Base-by-base conservation (phyloP, 2,888 invertebrate species). In the Polydrusus cervinus region DNA sequence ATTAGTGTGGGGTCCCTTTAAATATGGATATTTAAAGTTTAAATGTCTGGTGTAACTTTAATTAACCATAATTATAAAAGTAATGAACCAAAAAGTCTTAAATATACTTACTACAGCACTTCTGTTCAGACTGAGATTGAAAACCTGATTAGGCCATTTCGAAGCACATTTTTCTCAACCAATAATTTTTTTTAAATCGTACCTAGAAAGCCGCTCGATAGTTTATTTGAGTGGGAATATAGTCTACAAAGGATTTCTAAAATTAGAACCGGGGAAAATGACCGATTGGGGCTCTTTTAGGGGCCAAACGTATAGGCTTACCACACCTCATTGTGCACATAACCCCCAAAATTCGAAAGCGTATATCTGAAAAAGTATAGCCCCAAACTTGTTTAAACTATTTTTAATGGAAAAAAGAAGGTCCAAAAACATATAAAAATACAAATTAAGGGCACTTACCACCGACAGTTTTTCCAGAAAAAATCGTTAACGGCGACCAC, bases 251-350 rank as follows among this genome's bases (percentile, higher is more conserved):
- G 14, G 10, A 11, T 2, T 13, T 55, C 43, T 16, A 51, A 55
- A 30, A 57, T 57, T 47, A 73, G 60, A 61, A 18, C 38, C 34
- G 9, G 18, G 16, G 55, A 65, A 64, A 57, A 20, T 51, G 38
- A 20, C n/a, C 51, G 60, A 43, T 61, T 61, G 43, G 65, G 55
- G 68, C 45, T 14, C 61, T 40, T 73, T 69, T 70, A 47, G 38
- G 67, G 68, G 43, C 34, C 34, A 70, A 74, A 71, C 30, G 30
- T 61, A 43, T 30, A 34, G 57, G 55, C 47, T 65, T 65, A 74
- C 74, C 77, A 77, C 77, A 70, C 77, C 77, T 77, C 72, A 71
- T 65, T 74, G 51, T 74, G 66, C 74, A 77, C 77, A 74, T 77
- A 77, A 77, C 77, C 77, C 77, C 71, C 40, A 74, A 74, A 69